Base-by-base conservation (phyloP, 2,113 vertebrate species). In the Urocynchramus pylzowi region DNA sequence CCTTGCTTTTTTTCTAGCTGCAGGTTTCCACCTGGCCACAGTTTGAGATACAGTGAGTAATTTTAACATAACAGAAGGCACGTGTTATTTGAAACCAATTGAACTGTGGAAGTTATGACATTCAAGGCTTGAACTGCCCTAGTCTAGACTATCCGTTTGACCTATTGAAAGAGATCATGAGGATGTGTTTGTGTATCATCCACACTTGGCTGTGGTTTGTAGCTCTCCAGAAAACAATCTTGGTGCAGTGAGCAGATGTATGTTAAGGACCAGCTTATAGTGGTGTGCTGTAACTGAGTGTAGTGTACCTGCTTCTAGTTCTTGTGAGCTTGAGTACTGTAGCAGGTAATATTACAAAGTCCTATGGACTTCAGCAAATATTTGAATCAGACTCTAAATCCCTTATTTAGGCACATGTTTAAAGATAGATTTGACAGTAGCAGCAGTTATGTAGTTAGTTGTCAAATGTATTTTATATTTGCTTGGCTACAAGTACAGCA, bases 401-500 rank as follows among this genome's bases (percentile, higher is more conserved):
- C 57, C 42, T 71, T 82, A 44, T 64, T 91, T 73, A 52, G 47
- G 31, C 31, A 50, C 10, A 26, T 17, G 8, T 24, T 78, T 95
- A 82, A 82, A 73, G 61, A 87, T 35, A 89, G 39, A 27, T 91
- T 76, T 94, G 70, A 81, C 61, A 47, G 68, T 16, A 92, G 65
- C 49, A 82, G 37, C 49, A 78, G 15, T 56, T 59, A 52, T 45
- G 26, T 82, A 73, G 60, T 79, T 82, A 56, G 79, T 53, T 94
- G 78, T 83, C 74, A 93, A 28, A 73, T 30, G 7, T 56, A 37
- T 78, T 91, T 95, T 71, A 19, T 78, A 41, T 78, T 91, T 89
- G 49, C 74, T 78, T 87, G 52, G 50, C 65, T 91, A 6, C 31
- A 68, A 59, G 37, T 59, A 9, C 22, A 31, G n/a, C 3, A 0